Base-by-base conservation (phyloP, 2,888 invertebrate species). In the Ochropleura plecta region DNA sequence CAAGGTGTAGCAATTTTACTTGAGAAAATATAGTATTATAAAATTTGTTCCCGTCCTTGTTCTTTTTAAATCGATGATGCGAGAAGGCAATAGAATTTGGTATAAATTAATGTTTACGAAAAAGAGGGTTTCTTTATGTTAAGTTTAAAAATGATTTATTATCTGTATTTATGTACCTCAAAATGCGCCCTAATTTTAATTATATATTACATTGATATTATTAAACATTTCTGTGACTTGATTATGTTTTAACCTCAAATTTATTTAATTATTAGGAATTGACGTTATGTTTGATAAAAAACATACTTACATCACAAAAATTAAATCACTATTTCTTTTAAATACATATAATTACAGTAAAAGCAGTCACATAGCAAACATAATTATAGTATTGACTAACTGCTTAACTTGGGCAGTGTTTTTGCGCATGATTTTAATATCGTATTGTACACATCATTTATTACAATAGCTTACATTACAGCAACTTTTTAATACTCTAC, bases 1-100 rank as follows among this genome's bases (percentile, higher is more conserved):
- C 99, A 99, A 96, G 99, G 99, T 55, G 98, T 99, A 86, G 99
- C 99, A 20, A 88, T 99, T 8, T 96, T 99, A 90, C 92, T 99
- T 70, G 99, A 99, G 96, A 96, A 63, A 51, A 44, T 70, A n/a
- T 81, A 74, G 59, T 67, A 40, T 9, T 30, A 16, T 0, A 51
- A 14, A 40, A 20, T n/a, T 3, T 12, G 4, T 20, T 49, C 4
- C 10, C 6, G 3, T 51, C 40, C 6, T 49, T n/a, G 3, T 57
- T 18, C 8, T 79, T 55, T 63, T 44, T 6, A 49, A n/a, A 40
- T 5, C 7, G 12, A 48, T 46, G 0, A 40, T 44, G 18, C 14
- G 14, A 40, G 48, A 77, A n/a, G 8, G 16, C 14, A 59, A 48
- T 20, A 42, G 9, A 9, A 0, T 76, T 20, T 30, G 8, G 3